Conservation (phyloP, 2,113 vertebrate species). For the Struthio camelus region DNA sequence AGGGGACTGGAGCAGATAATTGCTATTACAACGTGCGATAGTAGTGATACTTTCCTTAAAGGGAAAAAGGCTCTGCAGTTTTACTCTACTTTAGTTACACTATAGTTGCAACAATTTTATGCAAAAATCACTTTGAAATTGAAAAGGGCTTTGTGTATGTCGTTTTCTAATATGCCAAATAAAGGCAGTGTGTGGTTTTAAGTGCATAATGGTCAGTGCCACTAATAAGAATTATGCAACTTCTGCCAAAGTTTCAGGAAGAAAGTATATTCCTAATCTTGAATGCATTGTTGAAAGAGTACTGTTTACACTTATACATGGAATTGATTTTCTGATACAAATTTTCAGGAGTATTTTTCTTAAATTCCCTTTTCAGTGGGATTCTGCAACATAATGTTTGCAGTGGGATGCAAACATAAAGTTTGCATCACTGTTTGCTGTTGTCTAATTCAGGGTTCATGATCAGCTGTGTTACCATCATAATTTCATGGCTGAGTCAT, state of each 20-base stretch:
- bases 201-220: not conserved
- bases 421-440: not conserved
- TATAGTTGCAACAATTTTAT: not conserved
- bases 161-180: not conserved
- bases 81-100: not conserved
- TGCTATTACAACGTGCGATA: slow-evolving; percentile 28
- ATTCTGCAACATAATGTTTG: too few species aligned
- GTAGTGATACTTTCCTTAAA: slow-evolving; percentile 14
- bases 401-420: too few species aligned
- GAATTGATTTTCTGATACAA: not conserved
- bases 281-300: not conserved
- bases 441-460: not conserved
- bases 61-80: not conserved
- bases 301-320: not conserved
- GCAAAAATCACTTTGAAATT: not conserved
- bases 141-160: not conserved
- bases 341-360: not conserved
- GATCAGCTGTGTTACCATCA: not conserved
- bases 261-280: not conserved
- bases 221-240: not conserved
- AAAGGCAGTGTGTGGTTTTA: not conserved
- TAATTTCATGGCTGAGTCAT: slow-evolving; percentile 41
- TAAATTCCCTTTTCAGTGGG: not conserved
- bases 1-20: slow-evolving; percentile 44
- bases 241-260: not conserved